Base-by-base conservation (phyloP, 2,888 invertebrate species). In the Pristionchus japonicus region DNA sequence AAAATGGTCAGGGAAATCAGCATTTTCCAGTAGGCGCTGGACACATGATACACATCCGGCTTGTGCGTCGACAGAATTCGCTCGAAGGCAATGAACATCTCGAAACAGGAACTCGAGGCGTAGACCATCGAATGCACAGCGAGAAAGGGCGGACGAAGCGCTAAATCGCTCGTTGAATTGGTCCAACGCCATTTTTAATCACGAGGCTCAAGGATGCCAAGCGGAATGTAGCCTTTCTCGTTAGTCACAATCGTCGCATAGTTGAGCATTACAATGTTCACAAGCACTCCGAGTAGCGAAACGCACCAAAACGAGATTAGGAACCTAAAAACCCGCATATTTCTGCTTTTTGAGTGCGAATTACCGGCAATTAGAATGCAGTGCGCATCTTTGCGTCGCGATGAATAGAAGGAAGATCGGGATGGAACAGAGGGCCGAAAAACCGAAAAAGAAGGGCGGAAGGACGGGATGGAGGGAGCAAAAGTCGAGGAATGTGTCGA, bases 301-400 rank as follows among this genome's bases (percentile, higher is more conserved):
- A 70, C 7, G 37, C 70, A 77, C 77, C 77, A 77, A 15, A 77
- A 47, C 77, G 43, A 77, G 23, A 77, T 77, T n/a, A 77, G 77
- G 20, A 47, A 77, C 13, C 77, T 77, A 57, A 57, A n/a, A 6
- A 15, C 3, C 57, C n/a, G n/a, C n/a, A n/a, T n/a, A n/a, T n/a
- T n/a, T n/a, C n/a, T n/a, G n/a, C n/a, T n/a, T n/a, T n/a, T n/a
- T n/a, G n/a, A n/a, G n/a, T 27, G 27, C 64, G n/a, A 23, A 37
- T 40, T 40, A 74, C 70, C 70, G 70, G 23, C 70, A 74, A 40
- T 74, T 74, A 0, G 15, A 1, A 15, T 74, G 70, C 20, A 74
- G 7, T 4, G 70, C 70, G 9, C 70, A 74, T 74, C 20, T 17
- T 23, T 74, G 70, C 9, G 70, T 74, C 7, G 70, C 70, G 1